Conservation (phyloP, 1,140 invertebrate species). For the Lordiphosa stackelbergi region DNA sequence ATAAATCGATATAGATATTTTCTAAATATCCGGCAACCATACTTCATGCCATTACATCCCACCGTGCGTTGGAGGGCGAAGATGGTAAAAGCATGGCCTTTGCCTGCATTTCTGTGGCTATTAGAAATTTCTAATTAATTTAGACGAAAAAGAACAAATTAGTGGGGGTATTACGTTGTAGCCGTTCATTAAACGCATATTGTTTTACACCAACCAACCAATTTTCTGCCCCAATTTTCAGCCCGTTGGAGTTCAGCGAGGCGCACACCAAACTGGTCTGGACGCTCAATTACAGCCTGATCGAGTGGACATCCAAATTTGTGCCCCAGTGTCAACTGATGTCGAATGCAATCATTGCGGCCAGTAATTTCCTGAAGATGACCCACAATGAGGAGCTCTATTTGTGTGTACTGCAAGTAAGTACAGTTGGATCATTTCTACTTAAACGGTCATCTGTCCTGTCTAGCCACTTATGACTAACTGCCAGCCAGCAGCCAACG, state of each 20-base stretch:
- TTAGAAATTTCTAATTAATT: constrained; percentile 61
- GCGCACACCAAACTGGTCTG: constrained; percentile 67
- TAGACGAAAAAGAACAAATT: constrained; percentile 22
- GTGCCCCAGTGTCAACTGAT: constrained; percentile 72
- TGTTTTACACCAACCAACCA: constrained; percentile 11
- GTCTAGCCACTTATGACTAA: constrained; percentile 39
- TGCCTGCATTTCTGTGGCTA: constrained; percentile 34
- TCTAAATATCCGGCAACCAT: no score
- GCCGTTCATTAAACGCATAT: constrained; percentile 4
- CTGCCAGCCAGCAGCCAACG: constrained; percentile 20
- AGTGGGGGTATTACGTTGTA: background rate
- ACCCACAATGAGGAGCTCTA: constrained; percentile 68
- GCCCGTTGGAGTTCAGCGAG: constrained; percentile 60
- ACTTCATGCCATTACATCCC: no score
- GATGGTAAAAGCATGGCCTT: constrained; percentile 2
- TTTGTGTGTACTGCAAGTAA: constrained; percentile 74
- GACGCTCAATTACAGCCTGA: constrained; percentile 76
- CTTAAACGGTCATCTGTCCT: constrained; percentile 40
- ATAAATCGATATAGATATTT: no score
- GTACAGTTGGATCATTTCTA: constrained; percentile 33
- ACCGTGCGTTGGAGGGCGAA: background rate
- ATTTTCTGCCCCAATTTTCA: constrained; percentile 30
- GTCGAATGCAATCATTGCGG: constrained; percentile 72
- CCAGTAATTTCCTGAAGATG: constrained; percentile 67
- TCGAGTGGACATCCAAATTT: constrained; percentile 77